Evolutionary conservation across 2,797 vertebrate genomes (phyloP), one percentile per base, ranked within the genome.

Genomic region (Gobionotothen gibberifrons): DNA sequence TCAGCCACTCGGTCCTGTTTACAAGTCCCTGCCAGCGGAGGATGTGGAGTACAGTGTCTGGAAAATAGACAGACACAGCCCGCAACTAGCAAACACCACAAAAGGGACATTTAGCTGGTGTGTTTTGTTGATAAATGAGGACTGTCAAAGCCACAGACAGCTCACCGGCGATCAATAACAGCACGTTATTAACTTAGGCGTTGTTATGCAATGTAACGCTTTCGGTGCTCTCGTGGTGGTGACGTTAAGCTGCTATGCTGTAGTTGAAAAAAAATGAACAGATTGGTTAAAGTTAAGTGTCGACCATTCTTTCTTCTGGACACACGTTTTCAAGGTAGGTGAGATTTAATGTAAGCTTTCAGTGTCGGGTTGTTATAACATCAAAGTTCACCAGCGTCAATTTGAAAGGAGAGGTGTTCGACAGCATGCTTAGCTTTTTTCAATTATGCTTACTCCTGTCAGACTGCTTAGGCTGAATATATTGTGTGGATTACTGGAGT

Each of bases 1-100:
- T 85, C 90, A 84, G 83, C 89, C 86, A 64, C 91, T 88, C 93
- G 80, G 81, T 87, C 71, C 92, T 93, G 92, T 94, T 94, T 94
- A 94, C 93, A 85, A 89, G 87, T 90, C 87, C 15, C 89, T 83
- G 88, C 83, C 90, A 86, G 83, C 86, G 86, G 85, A 92, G 88
- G 90, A 93, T 93, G 90, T 86, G 89, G 83, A 93, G 73, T 75
- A 69, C 76, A 74, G 76, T 59, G 89, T 82, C 80, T 67, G 88
- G 82, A 84, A 82, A 86, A 91, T 55, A 82, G 57, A 81, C 74
- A 65, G 78, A 82, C 70, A 16, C 55, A 55, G 26, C 67, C 63
- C 56, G 79, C 78, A 66, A 68, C 66, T 39, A 46, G 52, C 48
- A 68, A 61, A 51, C 10, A 56, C 17, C 36, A 10, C 73, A 70